Evolutionary conservation across 2,113 vertebrate genomes (phyloP), one percentile per base, ranked within the genome.

Genomic region (Menidia beryllina): DNA sequence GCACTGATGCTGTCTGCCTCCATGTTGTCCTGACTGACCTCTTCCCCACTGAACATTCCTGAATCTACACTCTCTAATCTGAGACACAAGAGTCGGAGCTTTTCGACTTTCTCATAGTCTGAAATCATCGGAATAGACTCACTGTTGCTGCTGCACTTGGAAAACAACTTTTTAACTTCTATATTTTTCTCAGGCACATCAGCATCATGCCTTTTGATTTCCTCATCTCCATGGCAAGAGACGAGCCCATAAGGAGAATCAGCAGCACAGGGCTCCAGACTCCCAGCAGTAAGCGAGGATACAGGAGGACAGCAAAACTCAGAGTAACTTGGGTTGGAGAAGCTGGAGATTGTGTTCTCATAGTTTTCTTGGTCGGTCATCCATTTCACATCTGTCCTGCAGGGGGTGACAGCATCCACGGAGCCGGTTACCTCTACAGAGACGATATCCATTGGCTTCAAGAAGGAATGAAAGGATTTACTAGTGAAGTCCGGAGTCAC

Each of bases 321-420:
- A 17, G 91, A 86, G 74, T 91, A 90, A 25, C n/a, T 89, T 19
- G 83, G 88, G 57, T 92, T 91, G 60, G 83, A 82, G 81, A 91
- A 92, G 61, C 59, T 52, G 48, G 88, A 86, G 17, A 21, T 54
- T 57, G 43, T 75, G 0, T 63, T 68, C 4, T 69, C 49, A 6
- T 11, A 3, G 30, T 6, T 41, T 5, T 10, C 9, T 1, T 61
- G 36, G 0, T 9, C 68, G 3, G 13, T 30, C 2, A 72, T 65
- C 39, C 30, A 45, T 56, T 72, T 63, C 0, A 25, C 39, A 15
- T 73, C 43, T 17, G 5, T 53, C 2, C 4, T 1, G 4, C 0
- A 14, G 13, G 1, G 38, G 0, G 5, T 7, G 2, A 61, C 14
- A 13, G 5, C 10, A n/a, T 82, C 68, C 0, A 73, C 25, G 1